Percentiles rank a stretch among this genome's conserved stretches.
Conservation (phyloP, 2,888 invertebrate genomes). For the Elmis aenea region DNA sequence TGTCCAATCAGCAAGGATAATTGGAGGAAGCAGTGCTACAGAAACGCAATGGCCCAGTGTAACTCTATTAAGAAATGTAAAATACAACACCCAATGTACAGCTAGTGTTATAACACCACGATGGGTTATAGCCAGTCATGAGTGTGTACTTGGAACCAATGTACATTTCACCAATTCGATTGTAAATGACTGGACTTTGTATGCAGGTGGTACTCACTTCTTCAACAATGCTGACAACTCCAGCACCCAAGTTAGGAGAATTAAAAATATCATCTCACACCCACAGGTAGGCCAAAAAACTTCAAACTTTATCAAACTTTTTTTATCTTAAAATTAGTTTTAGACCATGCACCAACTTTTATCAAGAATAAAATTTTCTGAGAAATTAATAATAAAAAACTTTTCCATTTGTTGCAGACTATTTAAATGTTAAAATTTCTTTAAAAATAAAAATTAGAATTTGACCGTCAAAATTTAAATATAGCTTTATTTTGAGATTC, state of each 20-base stretch:
- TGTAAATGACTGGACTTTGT: constrained; percentile 37
- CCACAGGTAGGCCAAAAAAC: constrained; percentile 46
- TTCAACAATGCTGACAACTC: constrained; percentile 37
- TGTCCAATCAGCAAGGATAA: constrained; percentile 45
- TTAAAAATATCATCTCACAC: constrained; percentile 50
- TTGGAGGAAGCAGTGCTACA: constrained; percentile 47
- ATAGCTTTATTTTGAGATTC: no score
- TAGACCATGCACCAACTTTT: no score
- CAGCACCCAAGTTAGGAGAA: constrained; percentile 36
- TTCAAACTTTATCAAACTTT: no score
- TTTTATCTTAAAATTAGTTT: no score
- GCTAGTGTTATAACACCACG: constrained; percentile 48
- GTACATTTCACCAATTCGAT: constrained; percentile 9
- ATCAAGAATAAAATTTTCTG: no score
- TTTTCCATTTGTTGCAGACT: no score
- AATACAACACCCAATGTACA: constrained; percentile 47
- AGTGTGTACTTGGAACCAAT: constrained; percentile 41
- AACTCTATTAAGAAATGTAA: constrained; percentile 49
- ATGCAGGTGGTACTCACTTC: constrained; percentile 42
- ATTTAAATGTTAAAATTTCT: no score
- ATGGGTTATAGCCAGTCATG: constrained; percentile 50
- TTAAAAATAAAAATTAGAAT: no score
- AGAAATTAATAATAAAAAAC: no score
- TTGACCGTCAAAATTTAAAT: no score
- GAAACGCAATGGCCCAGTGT: constrained; percentile 56